Evolutionary conservation across 1,140 invertebrate genomes (phyloP).

Genomic region (Vanessa atalanta): DNA sequence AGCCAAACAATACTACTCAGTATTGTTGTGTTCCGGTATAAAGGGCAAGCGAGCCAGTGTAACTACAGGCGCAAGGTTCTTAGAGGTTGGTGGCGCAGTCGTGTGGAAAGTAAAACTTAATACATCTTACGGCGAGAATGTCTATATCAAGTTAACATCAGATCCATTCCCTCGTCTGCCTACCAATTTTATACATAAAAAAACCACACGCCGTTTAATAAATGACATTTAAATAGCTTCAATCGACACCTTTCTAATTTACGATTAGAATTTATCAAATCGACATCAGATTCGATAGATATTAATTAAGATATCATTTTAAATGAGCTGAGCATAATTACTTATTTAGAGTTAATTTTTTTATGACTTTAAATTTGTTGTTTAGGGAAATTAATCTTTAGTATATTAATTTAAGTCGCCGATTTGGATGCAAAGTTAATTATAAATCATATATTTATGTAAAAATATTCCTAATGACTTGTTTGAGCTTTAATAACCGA

Average conservation of each 20-base stretch:
- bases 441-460: slow-evolving; percentile 6
- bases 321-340: slow-evolving; percentile 19
- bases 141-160: no score
- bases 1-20: no score
- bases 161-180: no score
- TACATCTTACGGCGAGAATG: no score
- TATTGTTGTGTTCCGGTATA: no score
- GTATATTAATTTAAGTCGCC: slow-evolving; percentile 6
- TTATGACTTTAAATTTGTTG: slow-evolving; percentile 1
- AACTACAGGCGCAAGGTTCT: no score
- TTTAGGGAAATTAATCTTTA: slow-evolving; percentile 10
- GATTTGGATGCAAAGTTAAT: slow-evolving; percentile 1
- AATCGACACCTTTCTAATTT: slow-evolving; percentile 25
- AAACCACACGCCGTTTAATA: background rate
- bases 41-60: no score
- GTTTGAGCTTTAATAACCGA: slow-evolving; percentile 30
- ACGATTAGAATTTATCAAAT: slow-evolving; percentile 29
- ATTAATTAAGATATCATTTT: slow-evolving; percentile 32
- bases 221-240: slow-evolving; percentile 5
- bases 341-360: slow-evolving; percentile 12
- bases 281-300: slow-evolving; percentile 10
- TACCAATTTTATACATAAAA: no score
- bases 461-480: slow-evolving; percentile 26
- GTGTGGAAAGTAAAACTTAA: no score
- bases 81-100: no score